Conservation (phyloP, 2,797 vertebrate genomes). For the Microcaecilia unicolor region DNA sequence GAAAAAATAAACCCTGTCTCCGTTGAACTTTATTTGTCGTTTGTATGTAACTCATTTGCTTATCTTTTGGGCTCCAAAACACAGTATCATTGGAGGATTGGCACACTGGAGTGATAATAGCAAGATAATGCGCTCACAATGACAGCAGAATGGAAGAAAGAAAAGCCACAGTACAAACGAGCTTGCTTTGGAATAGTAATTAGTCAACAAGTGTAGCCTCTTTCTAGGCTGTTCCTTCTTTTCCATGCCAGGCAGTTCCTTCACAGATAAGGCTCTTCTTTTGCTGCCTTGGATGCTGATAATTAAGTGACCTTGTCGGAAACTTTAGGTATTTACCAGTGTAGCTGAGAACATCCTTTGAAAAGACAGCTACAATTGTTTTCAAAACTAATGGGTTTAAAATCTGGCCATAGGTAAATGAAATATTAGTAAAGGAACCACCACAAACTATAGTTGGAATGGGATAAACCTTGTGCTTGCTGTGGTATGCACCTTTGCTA, state of each 20-base stretch:
- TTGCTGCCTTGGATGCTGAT: slow-evolving; percentile 3
- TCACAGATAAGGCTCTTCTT: slow-evolving; percentile 12
- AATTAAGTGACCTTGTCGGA: slow-evolving; percentile 42
- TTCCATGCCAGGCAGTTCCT: slow-evolving; percentile 5
- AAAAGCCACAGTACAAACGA: not conserved
- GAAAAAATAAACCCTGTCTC: too few relatives aligned
- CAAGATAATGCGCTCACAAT: slow-evolving; percentile 15
- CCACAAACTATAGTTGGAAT: too few relatives aligned
- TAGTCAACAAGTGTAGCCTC: not conserved
- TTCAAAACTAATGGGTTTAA: slow-evolving; percentile 8
- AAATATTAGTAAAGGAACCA: too few relatives aligned
- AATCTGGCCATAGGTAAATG: slow-evolving; percentile 4
- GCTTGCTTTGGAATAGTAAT: slow-evolving; percentile 4
- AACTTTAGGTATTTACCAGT: slow-evolving; percentile 40
- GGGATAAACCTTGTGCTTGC: too few relatives aligned
- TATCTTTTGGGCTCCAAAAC: slow-evolving; percentile 4
- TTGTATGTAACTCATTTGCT: too few relatives aligned
- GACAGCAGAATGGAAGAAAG: slow-evolving; percentile 2
- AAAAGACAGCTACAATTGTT: slow-evolving; percentile 5
- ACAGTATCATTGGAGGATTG: not conserved
- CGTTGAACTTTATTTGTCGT: too few relatives aligned
- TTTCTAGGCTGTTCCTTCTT: not conserved
- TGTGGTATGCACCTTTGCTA: too few relatives aligned
- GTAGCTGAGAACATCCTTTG: slow-evolving; percentile 10
- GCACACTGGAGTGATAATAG: slow-evolving; percentile 1